Evolutionary conservation across 2,113 vertebrate genomes (phyloP), one percentile per base, ranked within the genome.

Genomic region (Seriola quinqueradiata): DNA sequence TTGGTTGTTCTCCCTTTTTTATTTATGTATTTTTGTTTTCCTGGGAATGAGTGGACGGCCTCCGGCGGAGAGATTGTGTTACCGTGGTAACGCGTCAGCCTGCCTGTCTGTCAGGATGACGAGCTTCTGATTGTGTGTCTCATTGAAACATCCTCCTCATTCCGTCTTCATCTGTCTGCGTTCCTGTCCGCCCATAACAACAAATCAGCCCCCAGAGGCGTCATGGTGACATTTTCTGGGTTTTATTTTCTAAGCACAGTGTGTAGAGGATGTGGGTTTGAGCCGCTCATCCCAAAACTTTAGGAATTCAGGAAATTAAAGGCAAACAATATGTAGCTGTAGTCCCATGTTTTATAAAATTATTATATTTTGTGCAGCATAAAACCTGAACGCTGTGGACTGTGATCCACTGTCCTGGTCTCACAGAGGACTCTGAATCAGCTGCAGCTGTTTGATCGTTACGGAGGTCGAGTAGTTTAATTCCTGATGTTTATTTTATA

Each of bases 61-160:
- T 73, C 58, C 50, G 55, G 86, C 2, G 8, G 84, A 34, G 50
- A 83, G 68, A 79, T 13, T 67, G 58, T 34, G 77, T 90, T 65
- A 28, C 75, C 17, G 6, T 79, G 82, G 77, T 59, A 77, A 85
- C 71, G 5, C 8, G 50, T 68, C 13, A 68, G 52, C 38, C 59
- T 75, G 1, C 19, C 36, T 64, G 68, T 71, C 11, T 67, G 75
- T 38, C 76, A 6, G 59, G 72, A 81, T 77, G 89, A 81, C 19
- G 65, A 84, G 82, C 77, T 65, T 79, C 58, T 75, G 82, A 65
- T 55, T 69, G 78, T 76, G 65, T 73, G 64, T 50, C 34, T 34
- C 77, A 58, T 81, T 61, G 23, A 17, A 74, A 64, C 70, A 16
- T 81, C 77, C 70, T 75, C 60, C 50, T 64, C 67, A 25, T 63